Percentiles rank a stretch among this genome's conserved stretches.
These are phyloP conservation scores for Noturus placidus DNA, from an alignment of 2,113 vertebrate species.

Conservation along the genomic window DNA sequence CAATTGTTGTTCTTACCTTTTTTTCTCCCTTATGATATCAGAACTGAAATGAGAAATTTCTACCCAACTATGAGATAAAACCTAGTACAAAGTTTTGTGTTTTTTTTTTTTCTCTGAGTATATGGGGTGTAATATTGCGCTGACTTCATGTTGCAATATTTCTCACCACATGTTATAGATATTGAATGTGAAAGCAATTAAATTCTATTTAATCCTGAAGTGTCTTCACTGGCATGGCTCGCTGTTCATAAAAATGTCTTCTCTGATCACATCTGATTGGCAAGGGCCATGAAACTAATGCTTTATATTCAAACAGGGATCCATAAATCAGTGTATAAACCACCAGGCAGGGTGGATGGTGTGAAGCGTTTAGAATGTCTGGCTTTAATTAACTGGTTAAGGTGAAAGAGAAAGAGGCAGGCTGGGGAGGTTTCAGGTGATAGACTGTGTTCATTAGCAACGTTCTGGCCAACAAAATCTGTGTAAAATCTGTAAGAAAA, in stretches of 20 bases:
- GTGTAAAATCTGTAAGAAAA: neutral
- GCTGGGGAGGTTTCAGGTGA: conserved; percentile 44
- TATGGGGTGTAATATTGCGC: neutral
- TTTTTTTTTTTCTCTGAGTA: neutral
- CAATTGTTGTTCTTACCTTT: neutral
- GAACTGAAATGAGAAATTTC: neutral
- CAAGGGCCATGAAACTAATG: conserved; percentile 66
- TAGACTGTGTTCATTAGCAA: conserved; percentile 55
- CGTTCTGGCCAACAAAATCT: neutral
- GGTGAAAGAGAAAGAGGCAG: conserved; percentile 47
- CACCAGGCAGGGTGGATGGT: conserved; percentile 52
- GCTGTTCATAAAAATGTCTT: conserved; percentile 71
- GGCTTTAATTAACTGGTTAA: conserved; percentile 70
- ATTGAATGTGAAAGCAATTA: conserved; percentile 72
- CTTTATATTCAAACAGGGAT: conserved; percentile 70
- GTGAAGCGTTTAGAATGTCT: conserved; percentile 61
- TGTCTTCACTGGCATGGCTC: conserved; percentile 64
- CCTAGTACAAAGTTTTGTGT: neutral
- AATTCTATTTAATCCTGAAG: conserved; percentile 64
- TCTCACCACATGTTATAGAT: conserved; percentile 56
- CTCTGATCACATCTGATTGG: conserved; percentile 64
- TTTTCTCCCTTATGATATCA: neutral
- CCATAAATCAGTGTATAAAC: conserved; percentile 72
- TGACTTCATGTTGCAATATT: conserved; percentile 45
- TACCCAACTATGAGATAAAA: neutral